Evolutionary conservation across 2,888 invertebrate genomes (phyloP), one percentile per base, ranked within the genome.

Genomic region (Ophraella communa): DNA sequence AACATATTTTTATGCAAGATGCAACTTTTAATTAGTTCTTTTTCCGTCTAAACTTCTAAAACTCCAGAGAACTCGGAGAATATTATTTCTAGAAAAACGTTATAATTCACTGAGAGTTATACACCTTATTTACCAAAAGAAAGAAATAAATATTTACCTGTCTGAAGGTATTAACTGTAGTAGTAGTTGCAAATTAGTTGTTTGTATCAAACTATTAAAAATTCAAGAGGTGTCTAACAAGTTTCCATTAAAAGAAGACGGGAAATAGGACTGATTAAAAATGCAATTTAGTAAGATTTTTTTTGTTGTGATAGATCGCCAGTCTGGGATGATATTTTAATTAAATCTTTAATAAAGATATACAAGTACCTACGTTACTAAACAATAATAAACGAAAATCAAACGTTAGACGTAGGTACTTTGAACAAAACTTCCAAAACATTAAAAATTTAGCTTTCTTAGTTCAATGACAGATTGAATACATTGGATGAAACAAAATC

Each of bases 1-100:
- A 39, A 68, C 69, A 71, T 69, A 73, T 74, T 73, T 74, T 69
- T 73, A 74, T 74, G 72, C 74, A 72, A 64, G 64, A 72, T 68
- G 70, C 71, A 74, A 63, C 53, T 67, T 62, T 70, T 69, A 71
- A 71, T 72, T 71, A 71, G 66, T 44, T 52, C 33, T 65, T 62
- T 59, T 51, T 44, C 42, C 11, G 23, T 55, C 21, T 30, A 45
- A 47, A 47, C n/a, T 47, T 51, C 49, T 24, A 23, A 49, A 20
- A 59, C 59, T 42, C 21, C 18, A 3, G 51, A 59, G 33, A 58
- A 18, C 30, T 21, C 35, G 14, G 33, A 27, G 45, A 33, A 56
- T 21, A 45, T 58, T 58, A 35, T 42, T 35, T 33, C 20, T 35
- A 45, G 18, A 14, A 33, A n/a, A 53, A 33, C 20, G 35, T 14